These are phyloP conservation scores for Parasteatoda lunata DNA, from an alignment of 2,888 invertebrate genomes.

Conservation along the genomic window DNA sequence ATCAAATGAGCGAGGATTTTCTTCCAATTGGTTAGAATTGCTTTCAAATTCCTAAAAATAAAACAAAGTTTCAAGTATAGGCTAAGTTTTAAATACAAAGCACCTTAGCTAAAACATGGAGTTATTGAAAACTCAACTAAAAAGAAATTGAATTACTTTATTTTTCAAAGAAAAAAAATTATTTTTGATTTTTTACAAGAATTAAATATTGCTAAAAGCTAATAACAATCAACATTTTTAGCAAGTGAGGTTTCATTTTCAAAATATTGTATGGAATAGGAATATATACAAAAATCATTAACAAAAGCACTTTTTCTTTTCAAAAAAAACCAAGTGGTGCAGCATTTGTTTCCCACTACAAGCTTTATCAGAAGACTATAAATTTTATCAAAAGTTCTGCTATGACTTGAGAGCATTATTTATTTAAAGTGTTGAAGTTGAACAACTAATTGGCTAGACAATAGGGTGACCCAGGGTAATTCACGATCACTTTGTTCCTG, in stretches of 20 bases:
- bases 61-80: neutral
- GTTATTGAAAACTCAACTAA: neutral
- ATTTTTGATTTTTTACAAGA: neutral
- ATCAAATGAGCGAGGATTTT: constrained; percentile 58
- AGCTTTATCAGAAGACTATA: no score
- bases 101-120: neutral
- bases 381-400: no score
- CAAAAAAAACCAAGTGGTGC: no score
- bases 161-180: neutral
- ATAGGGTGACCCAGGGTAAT: no score
- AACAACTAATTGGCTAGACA: no score
- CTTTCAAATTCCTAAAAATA: constrained; percentile 44
- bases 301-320: no score
- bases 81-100: no score
- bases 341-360: no score
- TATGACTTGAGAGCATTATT: no score
- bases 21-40: constrained; percentile 33
- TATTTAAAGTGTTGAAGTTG: no score
- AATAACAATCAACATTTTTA: neutral
- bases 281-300: neutral
- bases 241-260: neutral
- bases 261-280: neutral
- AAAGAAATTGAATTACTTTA: neutral
- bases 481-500: no score
- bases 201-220: neutral